Conservation (phyloP, 2,797 vertebrate species). For the Myiotriccus ornatus region DNA sequence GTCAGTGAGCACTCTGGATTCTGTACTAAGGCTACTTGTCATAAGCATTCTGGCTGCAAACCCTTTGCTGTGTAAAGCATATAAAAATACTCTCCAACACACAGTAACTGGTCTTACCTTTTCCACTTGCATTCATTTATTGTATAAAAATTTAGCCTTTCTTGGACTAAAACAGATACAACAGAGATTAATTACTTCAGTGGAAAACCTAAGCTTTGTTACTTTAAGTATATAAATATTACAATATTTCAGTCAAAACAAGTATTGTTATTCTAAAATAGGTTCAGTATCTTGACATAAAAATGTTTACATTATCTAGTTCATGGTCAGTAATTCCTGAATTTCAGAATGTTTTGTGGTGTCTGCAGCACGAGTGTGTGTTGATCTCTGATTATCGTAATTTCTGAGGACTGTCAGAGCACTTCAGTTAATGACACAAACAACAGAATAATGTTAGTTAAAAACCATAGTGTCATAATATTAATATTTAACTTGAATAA, state of each 20-base stretch:
- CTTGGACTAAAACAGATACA: neutral
- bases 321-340: neutral
- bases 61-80: neutral
- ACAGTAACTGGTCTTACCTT: neutral
- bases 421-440: constrained; percentile 6
- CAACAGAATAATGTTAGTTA: neutral
- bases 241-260: neutral
- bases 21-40: neutral
- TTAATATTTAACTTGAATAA: neutral
- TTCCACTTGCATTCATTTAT: neutral
- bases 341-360: neutral
- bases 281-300: neutral
- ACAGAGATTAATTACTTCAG: neutral
- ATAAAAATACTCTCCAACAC: neutral
- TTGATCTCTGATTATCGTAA: neutral
- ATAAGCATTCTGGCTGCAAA: neutral
- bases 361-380: neutral
- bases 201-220: neutral
- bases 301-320: neutral
- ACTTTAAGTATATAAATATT: neutral
- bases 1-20: neutral
- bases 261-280: neutral
- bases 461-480: neutral
- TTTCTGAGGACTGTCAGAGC: neutral
- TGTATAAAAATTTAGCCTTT: neutral